Conservation (phyloP, 2,797 vertebrate genomes). For the Sardinella longiceps region DNA sequence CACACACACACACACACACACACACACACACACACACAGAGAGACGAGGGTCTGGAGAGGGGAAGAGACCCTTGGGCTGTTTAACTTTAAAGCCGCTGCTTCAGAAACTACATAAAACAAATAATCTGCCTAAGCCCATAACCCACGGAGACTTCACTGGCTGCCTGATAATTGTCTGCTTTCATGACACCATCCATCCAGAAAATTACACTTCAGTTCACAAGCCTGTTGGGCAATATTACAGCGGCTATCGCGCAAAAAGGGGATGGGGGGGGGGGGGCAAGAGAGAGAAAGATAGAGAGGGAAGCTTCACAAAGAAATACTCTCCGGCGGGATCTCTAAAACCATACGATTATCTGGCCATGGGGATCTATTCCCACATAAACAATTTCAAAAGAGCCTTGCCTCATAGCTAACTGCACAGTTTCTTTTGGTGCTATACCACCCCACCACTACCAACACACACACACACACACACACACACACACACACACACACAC, state of each 20-base stretch:
- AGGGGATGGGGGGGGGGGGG: neutral
- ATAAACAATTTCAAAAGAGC: slow-evolving; percentile 76
- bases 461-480: slow-evolving; percentile 29
- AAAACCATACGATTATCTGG: slow-evolving; percentile 70
- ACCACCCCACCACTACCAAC: neutral
- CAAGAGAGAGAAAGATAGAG: slow-evolving; percentile 50
- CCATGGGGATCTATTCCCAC: slow-evolving; percentile 71
- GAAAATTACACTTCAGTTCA: slow-evolving; percentile 76
- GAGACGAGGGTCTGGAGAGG: slow-evolving; percentile 47
- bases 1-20: slow-evolving; percentile 61
- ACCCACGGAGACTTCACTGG: slow-evolving; percentile 77
- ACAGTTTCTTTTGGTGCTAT: slow-evolving; percentile 48
- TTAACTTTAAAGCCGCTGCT: slow-evolving; percentile 80
- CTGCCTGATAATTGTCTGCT: slow-evolving; percentile 81
- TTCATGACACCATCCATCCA: slow-evolving; percentile 80
- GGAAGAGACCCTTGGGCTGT: slow-evolving; percentile 73
- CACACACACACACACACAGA: slow-evolving; percentile 53
- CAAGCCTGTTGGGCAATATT: slow-evolving; percentile 76
- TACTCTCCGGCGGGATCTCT: slow-evolving; percentile 72
- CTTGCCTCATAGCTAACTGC: slow-evolving; percentile 70
- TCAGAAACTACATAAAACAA: slow-evolving; percentile 81
- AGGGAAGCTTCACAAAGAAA: slow-evolving; percentile 65
- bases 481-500: too few relatives aligned
- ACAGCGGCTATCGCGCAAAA: slow-evolving; percentile 64
- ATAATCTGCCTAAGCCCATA: slow-evolving; percentile 80